A percentile compares a stretch with the other conserved stretches of the same genome.
Conservation (phyloP, 2,797 vertebrate genomes). For the Huso huso region DNA sequence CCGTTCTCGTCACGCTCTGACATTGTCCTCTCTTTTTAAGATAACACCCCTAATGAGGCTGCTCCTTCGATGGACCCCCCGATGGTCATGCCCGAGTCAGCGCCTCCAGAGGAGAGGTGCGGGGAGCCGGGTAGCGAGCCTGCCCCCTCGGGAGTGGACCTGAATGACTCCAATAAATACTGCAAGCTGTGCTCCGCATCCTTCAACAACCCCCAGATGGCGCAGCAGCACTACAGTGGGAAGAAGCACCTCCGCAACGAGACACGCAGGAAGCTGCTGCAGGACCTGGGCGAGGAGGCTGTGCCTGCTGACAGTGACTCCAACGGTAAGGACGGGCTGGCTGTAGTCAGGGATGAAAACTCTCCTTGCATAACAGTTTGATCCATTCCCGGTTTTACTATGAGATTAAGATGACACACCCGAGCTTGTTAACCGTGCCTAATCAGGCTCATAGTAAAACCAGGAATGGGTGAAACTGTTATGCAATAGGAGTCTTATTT, state of each 20-base stretch:
- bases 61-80: no score
- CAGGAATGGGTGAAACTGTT: no score
- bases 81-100: no score
- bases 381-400: background rate
- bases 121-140: background rate
- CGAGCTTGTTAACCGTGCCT: no score
- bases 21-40: no score
- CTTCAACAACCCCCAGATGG: slow-evolving; percentile 66
- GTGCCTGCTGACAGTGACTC: slow-evolving; percentile 37
- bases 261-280: slow-evolving; percentile 52
- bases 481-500: no score
- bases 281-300: slow-evolving; percentile 46
- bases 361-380: background rate
- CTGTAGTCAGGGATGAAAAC: background rate
- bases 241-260: slow-evolving; percentile 74
- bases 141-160: slow-evolving; percentile 31
- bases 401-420: no score
- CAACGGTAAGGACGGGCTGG: slow-evolving; percentile 30
- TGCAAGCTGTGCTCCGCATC: slow-evolving; percentile 64
- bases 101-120: no score
- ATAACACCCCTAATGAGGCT: no score
- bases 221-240: slow-evolving; percentile 70
- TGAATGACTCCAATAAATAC: slow-evolving; percentile 61
- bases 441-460: no score
- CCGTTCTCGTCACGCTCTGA: no score